Evolutionary conservation across 2,888 invertebrate genomes (phyloP).

Genomic region (Diploptera punctata): DNA sequence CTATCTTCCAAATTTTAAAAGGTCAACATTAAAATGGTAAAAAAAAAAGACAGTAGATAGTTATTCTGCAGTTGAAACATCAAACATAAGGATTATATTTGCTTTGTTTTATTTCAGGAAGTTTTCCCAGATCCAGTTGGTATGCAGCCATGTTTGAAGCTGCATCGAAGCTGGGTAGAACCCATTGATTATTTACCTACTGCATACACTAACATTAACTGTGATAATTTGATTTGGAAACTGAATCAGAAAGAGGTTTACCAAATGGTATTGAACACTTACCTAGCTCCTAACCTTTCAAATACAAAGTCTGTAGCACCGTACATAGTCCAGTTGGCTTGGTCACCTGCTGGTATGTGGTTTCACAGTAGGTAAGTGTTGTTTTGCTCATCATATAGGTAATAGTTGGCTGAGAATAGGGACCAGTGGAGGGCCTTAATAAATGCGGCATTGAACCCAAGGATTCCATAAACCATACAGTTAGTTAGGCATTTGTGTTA

Average conservation of each 20-base stretch:
- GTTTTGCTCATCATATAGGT: too few species aligned
- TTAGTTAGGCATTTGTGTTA: too few species aligned
- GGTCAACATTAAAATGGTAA: too few species aligned
- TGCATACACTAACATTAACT: neutral
- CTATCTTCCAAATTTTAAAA: too few species aligned
- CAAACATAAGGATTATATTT: too few species aligned
- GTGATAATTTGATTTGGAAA: neutral
- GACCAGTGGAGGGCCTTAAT: too few species aligned
- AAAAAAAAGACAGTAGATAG: too few species aligned
- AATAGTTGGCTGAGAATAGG: too few species aligned
- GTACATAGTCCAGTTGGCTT: slow-evolving; percentile 12
- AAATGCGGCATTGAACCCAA: too few species aligned
- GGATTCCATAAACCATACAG: too few species aligned
- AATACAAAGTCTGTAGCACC: neutral
- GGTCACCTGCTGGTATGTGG: slow-evolving; percentile 20
- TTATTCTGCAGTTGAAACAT: too few species aligned
- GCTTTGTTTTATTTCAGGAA: too few species aligned
- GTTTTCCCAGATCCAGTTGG: neutral
- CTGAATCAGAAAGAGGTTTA: neutral
- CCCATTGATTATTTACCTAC: neutral
- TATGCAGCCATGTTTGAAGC: neutral
- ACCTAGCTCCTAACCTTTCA: slow-evolving; percentile 5
- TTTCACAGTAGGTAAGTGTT: neutral
- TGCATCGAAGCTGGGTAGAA: slow-evolving; percentile 1
- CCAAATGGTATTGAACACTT: neutral